phyloP scores from a whole-genome alignment of 2,888 invertebrate genomes.

The Rhyacophila evoluta region DNA sequence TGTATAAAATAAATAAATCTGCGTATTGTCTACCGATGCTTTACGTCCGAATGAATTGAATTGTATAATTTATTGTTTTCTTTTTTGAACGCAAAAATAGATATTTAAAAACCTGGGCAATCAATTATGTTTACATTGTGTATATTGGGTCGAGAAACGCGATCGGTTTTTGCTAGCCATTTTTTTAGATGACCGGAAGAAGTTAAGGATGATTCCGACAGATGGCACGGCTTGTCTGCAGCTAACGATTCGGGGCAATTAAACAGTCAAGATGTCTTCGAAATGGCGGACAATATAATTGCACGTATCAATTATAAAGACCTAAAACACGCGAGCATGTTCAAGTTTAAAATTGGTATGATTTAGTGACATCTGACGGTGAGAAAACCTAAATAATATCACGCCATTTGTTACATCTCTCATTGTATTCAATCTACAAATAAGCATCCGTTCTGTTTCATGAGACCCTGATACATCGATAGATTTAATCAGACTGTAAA shows the following conservation, averaged over 20 bases:
- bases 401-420: neutral
- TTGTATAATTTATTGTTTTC: too few relatives aligned
- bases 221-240: constrained; percentile 38
- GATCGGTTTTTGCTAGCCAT: neutral
- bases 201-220: constrained; percentile 29
- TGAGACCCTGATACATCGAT: neutral
- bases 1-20: too few relatives aligned
- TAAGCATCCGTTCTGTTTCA: neutral
- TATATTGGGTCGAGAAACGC: too few relatives aligned
- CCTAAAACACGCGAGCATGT: neutral
- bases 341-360: neutral
- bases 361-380: neutral
- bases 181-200: constrained; percentile 13
- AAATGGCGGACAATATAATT: constrained; percentile 2
- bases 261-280: constrained; percentile 42
- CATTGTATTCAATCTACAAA: too few relatives aligned
- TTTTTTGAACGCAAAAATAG: too few relatives aligned
- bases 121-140: too few relatives aligned
- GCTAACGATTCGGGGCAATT: constrained; percentile 39
- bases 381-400: neutral
- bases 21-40: too few relatives aligned
- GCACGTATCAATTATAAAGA: neutral
- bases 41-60: too few relatives aligned
- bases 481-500: neutral
- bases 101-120: too few relatives aligned